Evolutionary conservation across 2,797 vertebrate species (phyloP), one percentile per base, ranked within the genome.

Genomic region (Hapalemur alaotrensis): DNA sequence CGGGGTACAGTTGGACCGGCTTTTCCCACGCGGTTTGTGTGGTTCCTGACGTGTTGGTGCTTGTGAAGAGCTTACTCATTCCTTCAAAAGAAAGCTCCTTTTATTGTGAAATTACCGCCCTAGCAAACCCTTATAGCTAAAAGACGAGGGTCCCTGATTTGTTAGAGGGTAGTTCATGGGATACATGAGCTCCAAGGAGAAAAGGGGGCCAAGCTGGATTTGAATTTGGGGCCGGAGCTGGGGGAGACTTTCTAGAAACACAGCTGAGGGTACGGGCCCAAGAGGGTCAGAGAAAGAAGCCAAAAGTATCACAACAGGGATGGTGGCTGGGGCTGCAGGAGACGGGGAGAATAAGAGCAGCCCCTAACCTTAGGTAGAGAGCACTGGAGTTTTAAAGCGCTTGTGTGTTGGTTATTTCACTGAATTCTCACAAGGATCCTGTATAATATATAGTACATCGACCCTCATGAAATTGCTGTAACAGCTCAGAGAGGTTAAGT

Each of bases 1-100:
- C 41, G 2, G n/a, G 23, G 63, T 15, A 20, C 20, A 17, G 57
- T 10, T 8, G 11, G 72, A 17, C 14, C 46, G 46, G 76, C 59
- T 43, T 30, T 91, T 72, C 87, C 61, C 87, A 10, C 7, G 61
- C 72, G 13, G 7, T 8, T 17, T 41, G 28, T 28, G 6, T 5
- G 54, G 59, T 22, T 81, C 72, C 76, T 2, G 18, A 59, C 95
- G 7, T 8, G 92, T n/a, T 13, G 75, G 72, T 23, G 18, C 95
- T 82, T 2, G 93, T 25, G 50, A 25, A 41, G n/a, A 63, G 70
- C 61, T 89, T 35, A 69, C 70, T 87, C 50, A 2, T 2, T 48
- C 83, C 50, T 61, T 61, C 65, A 30, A 87, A 92, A 79, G 93
- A 88, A 92, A 85, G 48, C 50, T 95, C 57, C 76, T 89, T 69